Evolutionary conservation across 2,888 invertebrate genomes (phyloP).

Genomic region (Drosophila mercatorum): DNA sequence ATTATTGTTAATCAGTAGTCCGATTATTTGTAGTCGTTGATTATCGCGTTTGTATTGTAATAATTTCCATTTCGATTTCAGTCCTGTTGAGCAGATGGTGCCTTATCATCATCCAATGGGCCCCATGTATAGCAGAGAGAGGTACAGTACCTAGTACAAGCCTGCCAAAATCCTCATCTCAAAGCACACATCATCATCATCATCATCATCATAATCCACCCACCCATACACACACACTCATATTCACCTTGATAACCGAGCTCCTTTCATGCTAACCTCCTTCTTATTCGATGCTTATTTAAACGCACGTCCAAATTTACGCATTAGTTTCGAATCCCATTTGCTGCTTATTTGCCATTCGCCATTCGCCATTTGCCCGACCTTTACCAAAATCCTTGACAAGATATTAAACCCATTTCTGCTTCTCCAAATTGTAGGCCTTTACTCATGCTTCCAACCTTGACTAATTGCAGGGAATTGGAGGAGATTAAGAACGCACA

Average conservation of each 20-base stretch:
- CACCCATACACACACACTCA: conserved; percentile 8
- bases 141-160: conserved; percentile 83
- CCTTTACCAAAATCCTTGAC: conserved; percentile 44
- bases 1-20: conserved; percentile 33
- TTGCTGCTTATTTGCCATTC: conserved; percentile 34
- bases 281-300: conserved; percentile 25
- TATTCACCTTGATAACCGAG: conserved; percentile 14
- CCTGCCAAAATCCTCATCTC: conserved; percentile 62
- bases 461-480: conserved; percentile 87
- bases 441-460: conserved; percentile 33
- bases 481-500: conserved; percentile 93
- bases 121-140: conserved; percentile 85
- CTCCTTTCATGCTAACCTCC: conserved; percentile 39
- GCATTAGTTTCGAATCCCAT: conserved; percentile 31
- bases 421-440: conserved; percentile 11
- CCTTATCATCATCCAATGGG: conserved; percentile 86
- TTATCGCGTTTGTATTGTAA: conserved; percentile 72
- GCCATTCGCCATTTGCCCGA: conserved; percentile 47
- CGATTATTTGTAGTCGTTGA: conserved; percentile 23
- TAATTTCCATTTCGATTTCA: conserved; percentile 83
- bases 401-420: conserved; percentile 24
- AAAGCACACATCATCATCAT: conserved; percentile 24
- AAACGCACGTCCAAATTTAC: conserved; percentile 49
- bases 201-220: neutral
- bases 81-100: conserved; percentile 86